Conservation (phyloP, 2,113 vertebrate species). For the Tympanuchus pallidicinctus region DNA sequence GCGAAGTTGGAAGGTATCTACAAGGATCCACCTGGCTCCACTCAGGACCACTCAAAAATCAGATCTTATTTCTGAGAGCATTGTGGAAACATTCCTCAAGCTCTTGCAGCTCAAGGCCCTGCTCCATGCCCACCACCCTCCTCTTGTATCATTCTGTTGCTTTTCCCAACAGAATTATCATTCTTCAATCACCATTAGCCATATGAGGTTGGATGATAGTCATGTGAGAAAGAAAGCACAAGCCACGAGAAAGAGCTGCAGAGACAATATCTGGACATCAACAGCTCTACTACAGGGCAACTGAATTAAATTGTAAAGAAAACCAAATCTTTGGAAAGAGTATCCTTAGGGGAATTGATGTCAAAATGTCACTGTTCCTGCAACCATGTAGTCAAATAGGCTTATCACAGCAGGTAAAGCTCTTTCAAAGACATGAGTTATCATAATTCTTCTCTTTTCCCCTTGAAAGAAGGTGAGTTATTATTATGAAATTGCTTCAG, state of each 20-base stretch:
- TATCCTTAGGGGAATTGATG: conserved; percentile 40
- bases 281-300: conserved; percentile 21
- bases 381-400: conserved; percentile 59
- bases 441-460: conserved; percentile 55
- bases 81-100: background rate
- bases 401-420: conserved; percentile 64
- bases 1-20: background rate
- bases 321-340: conserved; percentile 48
- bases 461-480: conserved; percentile 23
- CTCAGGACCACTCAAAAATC: background rate
- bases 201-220: background rate
- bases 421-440: conserved; percentile 45
- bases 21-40: background rate
- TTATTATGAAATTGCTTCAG: background rate
- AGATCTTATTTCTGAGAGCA: background rate
- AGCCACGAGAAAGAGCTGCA: background rate
- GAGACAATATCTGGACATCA: conserved; percentile 13
- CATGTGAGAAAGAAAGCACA: background rate
- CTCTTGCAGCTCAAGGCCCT: background rate
- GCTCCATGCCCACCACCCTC: background rate
- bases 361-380: conserved; percentile 62
- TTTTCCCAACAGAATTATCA: background rate
- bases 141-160: background rate
- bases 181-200: background rate
- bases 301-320: conserved; percentile 60